These are phyloP conservation scores for Oceanodroma tethys DNA, from an alignment of 2,113 vertebrate species.

Conservation along the genomic window DNA sequence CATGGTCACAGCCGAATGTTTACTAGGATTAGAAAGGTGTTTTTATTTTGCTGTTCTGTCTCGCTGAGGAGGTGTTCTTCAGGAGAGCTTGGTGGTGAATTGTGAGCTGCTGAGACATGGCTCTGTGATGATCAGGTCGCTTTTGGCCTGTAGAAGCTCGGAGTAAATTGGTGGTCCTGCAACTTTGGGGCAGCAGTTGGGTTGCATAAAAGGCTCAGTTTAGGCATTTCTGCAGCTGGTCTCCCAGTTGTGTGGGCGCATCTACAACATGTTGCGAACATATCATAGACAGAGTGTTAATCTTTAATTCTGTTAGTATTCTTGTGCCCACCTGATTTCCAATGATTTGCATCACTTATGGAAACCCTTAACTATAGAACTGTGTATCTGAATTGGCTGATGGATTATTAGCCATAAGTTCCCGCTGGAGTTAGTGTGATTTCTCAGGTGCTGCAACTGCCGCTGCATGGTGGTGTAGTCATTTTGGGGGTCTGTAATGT, in stretches of 20 bases:
- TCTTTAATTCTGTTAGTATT: not conserved
- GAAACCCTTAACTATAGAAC: not conserved
- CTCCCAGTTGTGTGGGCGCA: not conserved
- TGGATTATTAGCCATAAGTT: not conserved
- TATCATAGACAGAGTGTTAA: not conserved
- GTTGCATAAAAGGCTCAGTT: not conserved
- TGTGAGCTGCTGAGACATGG: not conserved
- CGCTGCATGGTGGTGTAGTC: rapidly evolving
- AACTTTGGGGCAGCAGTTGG: not conserved
- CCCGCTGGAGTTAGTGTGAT: not conserved
- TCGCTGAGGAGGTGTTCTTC: not conserved
- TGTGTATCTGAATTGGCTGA: not conserved
- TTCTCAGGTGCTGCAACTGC: not conserved
- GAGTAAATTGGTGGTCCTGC: not conserved
- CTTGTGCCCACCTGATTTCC: rapidly evolving
- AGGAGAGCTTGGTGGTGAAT: not conserved
- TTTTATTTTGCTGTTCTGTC: not conserved
- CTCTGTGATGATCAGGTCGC: not conserved
- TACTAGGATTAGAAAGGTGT: not conserved
- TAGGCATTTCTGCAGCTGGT: not conserved
- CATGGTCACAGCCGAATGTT: not conserved
- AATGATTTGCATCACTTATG: rapidly evolving
- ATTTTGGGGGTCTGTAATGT: not conserved
- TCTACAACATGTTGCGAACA: not conserved
- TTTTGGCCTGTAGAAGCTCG: not conserved